These are phyloP conservation scores for Malurus leucopterus DNA, from an alignment of 2,797 vertebrate genomes.

Conservation along the genomic window DNA sequence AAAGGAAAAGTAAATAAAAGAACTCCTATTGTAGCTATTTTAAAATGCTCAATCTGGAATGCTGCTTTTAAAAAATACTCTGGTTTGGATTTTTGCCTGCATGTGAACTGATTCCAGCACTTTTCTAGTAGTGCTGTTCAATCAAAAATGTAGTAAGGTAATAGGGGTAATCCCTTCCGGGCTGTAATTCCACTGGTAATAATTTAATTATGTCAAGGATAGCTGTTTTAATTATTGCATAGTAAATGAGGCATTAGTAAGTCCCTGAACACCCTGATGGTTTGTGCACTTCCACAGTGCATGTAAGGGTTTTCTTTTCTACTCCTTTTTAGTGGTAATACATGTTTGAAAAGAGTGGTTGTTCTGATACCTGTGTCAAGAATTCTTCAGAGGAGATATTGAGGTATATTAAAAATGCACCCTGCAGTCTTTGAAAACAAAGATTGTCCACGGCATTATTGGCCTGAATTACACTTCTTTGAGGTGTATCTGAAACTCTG, in stretches of 20 bases:
- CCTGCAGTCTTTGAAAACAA: not conserved
- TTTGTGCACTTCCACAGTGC: not conserved
- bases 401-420: not conserved
- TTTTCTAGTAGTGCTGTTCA: not conserved
- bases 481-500: not conserved
- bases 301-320: rapidly evolving
- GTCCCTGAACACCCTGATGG: not conserved
- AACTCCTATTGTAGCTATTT: slow-evolving; percentile 20
- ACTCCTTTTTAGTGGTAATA: not conserved
- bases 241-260: not conserved
- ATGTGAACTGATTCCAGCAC: not conserved
- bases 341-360: not conserved
- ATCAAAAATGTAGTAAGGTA: not conserved
- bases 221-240: not conserved
- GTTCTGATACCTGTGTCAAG: not conserved
- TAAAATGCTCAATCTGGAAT: not conserved
- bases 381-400: not conserved
- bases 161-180: not conserved
- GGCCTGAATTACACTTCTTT: not conserved
- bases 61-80: not conserved
- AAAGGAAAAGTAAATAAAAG: slow-evolving; percentile 42
- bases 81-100: not conserved
- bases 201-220: not conserved
- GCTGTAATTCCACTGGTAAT: not conserved
- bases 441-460: rapidly evolving